Conservation (phyloP, 2,888 invertebrate genomes). For the Xanthia icteritia region DNA sequence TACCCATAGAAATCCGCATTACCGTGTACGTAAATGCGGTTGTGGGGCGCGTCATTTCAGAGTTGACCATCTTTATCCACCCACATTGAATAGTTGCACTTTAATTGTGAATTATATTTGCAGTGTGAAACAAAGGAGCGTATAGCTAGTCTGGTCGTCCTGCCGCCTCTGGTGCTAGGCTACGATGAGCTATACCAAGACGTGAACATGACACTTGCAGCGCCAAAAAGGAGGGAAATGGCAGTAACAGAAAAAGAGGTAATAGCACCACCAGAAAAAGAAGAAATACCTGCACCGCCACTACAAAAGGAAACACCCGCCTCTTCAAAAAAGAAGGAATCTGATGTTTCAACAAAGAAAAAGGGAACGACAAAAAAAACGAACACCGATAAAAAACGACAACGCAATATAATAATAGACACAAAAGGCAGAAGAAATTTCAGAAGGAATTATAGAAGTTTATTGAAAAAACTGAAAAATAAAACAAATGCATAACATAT, state of each 20-base stretch:
- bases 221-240: neutral
- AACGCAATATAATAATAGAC: slow-evolving; percentile 32
- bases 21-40: no score
- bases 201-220: no score
- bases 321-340: no score
- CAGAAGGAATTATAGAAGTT: slow-evolving; percentile 38
- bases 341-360: neutral
- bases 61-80: no score
- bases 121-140: slow-evolving; percentile 73
- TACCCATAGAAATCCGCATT: no score
- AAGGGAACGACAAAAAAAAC: neutral
- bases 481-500: neutral
- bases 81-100: neutral
- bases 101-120: slow-evolving; percentile 32
- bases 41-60: no score
- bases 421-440: slow-evolving; percentile 30
- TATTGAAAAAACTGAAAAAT: slow-evolving; percentile 15
- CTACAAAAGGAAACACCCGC: no score
- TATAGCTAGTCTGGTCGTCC: slow-evolving; percentile 78
- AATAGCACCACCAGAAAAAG: neutral
- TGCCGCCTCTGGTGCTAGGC: slow-evolving; percentile 82
- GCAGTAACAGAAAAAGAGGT: neutral
- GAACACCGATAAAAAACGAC: neutral
- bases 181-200: slow-evolving; percentile 80
- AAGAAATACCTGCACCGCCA: no score